These are phyloP conservation scores for Manis javanica DNA, from an alignment of 2,797 vertebrate species.

Conservation along the genomic window DNA sequence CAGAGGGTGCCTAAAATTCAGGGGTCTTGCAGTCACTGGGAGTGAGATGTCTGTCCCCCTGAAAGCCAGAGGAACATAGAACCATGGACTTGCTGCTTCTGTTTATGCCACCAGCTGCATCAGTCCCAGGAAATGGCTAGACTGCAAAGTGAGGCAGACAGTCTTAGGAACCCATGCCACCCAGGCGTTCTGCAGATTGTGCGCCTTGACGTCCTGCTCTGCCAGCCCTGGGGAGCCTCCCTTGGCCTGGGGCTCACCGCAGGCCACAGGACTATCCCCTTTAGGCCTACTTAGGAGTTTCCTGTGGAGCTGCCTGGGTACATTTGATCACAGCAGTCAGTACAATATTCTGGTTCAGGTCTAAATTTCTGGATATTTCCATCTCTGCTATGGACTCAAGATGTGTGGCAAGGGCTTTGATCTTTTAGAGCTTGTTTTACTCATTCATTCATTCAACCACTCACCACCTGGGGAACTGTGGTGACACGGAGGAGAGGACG, in stretches of 20 bases:
- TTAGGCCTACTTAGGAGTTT: not conserved
- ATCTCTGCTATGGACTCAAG: not conserved
- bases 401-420: not conserved
- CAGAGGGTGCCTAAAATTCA: not conserved
- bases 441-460: not conserved
- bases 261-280: not conserved
- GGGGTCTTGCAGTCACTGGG: not conserved
- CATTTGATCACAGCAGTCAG: not conserved
- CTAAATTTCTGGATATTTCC: not conserved
- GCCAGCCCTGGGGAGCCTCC: too few relatives aligned
- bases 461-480: not conserved
- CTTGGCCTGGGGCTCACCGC: not conserved
- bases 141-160: fast-evolving
- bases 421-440: not conserved
- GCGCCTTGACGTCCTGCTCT: not conserved
- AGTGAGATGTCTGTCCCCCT: not conserved
- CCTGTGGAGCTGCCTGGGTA: not conserved
- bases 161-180: not conserved
- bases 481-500: not conserved
- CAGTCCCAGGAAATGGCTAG: not conserved
- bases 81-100: not conserved
- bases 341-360: not conserved
- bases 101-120: not conserved
- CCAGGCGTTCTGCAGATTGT: not conserved
- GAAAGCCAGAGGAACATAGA: not conserved